A percentile compares a stretch with the other conserved stretches of the same genome.
Evolutionary conservation across 2,888 invertebrate species (phyloP).

Genomic region (Stictocephala bisonia): DNA sequence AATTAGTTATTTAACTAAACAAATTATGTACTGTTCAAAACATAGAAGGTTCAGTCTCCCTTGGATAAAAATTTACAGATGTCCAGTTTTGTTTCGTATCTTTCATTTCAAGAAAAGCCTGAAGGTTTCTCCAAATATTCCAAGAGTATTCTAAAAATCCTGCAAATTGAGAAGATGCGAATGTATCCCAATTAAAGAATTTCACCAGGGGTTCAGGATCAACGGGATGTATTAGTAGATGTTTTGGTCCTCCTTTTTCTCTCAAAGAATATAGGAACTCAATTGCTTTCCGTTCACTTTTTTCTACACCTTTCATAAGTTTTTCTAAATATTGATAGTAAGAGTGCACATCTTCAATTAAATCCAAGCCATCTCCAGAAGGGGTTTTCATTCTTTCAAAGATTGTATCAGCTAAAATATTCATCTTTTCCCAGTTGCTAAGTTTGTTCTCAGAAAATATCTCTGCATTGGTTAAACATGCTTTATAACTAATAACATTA

Average conservation of each 20-base stretch:
- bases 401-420: not conserved
- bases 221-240: constrained; percentile 1
- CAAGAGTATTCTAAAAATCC: constrained; percentile 16
- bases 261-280: not conserved
- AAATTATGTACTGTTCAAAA: no score
- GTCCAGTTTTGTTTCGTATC: constrained; percentile 3
- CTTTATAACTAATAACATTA: no score
- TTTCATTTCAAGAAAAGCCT: constrained; percentile 15
- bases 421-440: constrained; percentile 2
- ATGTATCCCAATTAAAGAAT: constrained; percentile 11
- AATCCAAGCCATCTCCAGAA: not conserved
- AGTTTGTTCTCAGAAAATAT: no score
- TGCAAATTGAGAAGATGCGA: not conserved
- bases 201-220: not conserved
- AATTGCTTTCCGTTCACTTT: not conserved
- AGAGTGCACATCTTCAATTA: constrained; percentile 4
- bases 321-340: not conserved
- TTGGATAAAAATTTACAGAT: no score
- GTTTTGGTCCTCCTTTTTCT: constrained; percentile 5
- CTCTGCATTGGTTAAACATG: no score
- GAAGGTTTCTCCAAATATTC: constrained; percentile 11
- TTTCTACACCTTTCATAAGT: constrained; percentile 1
- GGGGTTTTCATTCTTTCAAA: constrained; percentile 1
- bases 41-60: no score
- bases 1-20: no score